Evolutionary conservation across 2,797 vertebrate genomes (phyloP).

Genomic region (Miichthys miiuy): DNA sequence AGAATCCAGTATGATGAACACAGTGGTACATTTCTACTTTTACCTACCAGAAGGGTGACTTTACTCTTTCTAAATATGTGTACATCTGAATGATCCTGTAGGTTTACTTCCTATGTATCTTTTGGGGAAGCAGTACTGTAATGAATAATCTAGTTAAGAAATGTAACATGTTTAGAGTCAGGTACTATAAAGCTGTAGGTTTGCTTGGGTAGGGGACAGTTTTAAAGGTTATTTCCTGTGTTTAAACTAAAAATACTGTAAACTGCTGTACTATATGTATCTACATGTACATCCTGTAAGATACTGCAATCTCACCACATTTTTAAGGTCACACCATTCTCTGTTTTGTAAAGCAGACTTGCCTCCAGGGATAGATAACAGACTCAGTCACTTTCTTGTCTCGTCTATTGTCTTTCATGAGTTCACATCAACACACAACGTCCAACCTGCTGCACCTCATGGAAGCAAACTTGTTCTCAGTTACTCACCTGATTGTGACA

Average conservation of each 20-base stretch:
- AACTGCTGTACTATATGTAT: constrained; percentile 50
- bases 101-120: constrained; percentile 19
- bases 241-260: constrained; percentile 29
- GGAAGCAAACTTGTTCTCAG: constrained; percentile 43
- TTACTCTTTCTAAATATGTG: not conserved
- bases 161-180: constrained; percentile 14
- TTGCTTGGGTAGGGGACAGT: not conserved
- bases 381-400: not conserved
- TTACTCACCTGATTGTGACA: constrained; percentile 66
- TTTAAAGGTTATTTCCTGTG: constrained; percentile 20
- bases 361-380: not conserved
- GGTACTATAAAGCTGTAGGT: constrained; percentile 26
- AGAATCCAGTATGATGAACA: constrained; percentile 13
- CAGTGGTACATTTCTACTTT: constrained; percentile 45
- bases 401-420: not conserved
- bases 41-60: constrained; percentile 13
- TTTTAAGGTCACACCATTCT: not conserved
- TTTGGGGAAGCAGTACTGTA: constrained; percentile 24
- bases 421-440: constrained; percentile 15
- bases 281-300: constrained; percentile 25
- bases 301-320: not conserved
- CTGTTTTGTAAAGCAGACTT: constrained; percentile 7
- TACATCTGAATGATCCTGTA: constrained; percentile 7
- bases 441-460: not conserved
- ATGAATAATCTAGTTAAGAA: constrained; percentile 14